These are phyloP conservation scores for Cyprinodon brontotheroides DNA, from an alignment of 2,113 vertebrate species.

Conservation along the genomic window DNA sequence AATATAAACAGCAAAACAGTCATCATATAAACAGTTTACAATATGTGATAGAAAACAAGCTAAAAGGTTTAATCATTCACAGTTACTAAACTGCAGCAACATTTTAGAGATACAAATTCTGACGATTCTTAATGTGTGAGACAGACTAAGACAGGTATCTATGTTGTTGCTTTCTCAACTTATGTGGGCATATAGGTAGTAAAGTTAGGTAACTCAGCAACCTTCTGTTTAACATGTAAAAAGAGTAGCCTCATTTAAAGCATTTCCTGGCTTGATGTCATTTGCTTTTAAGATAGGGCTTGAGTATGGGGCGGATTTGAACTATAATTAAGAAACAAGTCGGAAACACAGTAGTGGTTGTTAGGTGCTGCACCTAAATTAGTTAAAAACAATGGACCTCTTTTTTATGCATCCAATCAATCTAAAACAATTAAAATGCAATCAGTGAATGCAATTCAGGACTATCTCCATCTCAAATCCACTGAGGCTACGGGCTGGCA, in stretches of 20 bases:
- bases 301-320: background rate
- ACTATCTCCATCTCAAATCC: background rate
- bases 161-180: background rate
- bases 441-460: background rate
- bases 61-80: background rate
- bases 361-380: background rate
- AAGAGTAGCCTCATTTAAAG: background rate
- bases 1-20: background rate
- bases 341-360: background rate
- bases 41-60: background rate
- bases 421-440: background rate
- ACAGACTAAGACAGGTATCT: background rate
- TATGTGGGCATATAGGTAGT: no score
- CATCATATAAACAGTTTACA: background rate
- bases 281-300: background rate
- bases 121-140: background rate
- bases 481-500: background rate
- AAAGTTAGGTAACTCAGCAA: background rate
- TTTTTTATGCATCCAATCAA: background rate
- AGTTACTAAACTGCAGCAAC: background rate
- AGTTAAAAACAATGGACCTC: background rate
- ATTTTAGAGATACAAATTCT: background rate
- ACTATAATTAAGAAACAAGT: background rate
- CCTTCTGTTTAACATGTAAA: background rate
- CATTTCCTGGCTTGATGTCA: background rate